Conservation (phyloP, 2,113 vertebrate genomes). For the Glaucidium brasilianum region DNA sequence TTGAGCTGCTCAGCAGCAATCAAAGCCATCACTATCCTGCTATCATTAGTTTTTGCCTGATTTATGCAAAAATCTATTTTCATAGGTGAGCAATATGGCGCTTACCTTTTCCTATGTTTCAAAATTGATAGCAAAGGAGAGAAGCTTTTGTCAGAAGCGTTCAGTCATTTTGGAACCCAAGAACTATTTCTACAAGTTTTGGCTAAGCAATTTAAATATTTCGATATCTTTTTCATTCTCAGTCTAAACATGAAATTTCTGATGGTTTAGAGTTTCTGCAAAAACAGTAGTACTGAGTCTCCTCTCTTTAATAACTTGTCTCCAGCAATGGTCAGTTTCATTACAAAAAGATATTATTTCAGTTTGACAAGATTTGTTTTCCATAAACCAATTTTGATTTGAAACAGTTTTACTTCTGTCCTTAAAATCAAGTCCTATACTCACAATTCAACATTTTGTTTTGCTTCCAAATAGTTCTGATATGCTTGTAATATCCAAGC, state of each 20-base stretch:
- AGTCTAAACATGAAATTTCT: neutral
- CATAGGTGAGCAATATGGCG: neutral
- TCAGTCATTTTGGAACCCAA: neutral
- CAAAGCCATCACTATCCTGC: neutral
- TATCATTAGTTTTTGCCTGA: neutral
- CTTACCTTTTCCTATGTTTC: neutral
- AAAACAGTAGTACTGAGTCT: neutral
- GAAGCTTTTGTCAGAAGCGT: neutral
- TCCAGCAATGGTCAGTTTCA: neutral
- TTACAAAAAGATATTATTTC: neutral
- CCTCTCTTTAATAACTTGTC: neutral
- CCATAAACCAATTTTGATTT: neutral
- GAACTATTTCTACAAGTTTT: neutral
- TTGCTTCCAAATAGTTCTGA: neutral
- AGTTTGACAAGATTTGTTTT: neutral
- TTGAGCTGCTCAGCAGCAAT: neutral
- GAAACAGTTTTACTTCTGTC: neutral
- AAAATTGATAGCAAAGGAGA: neutral
- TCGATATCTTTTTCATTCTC: neutral
- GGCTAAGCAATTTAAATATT: neutral
- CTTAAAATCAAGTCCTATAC: neutral
- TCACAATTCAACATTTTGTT: neutral
- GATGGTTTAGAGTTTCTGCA: neutral
- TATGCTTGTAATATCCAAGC: neutral
- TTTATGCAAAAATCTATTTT: conserved; percentile 23